phyloP scores from a whole-genome alignment of 2,888 invertebrate genomes.

The Phania funesta region DNA sequence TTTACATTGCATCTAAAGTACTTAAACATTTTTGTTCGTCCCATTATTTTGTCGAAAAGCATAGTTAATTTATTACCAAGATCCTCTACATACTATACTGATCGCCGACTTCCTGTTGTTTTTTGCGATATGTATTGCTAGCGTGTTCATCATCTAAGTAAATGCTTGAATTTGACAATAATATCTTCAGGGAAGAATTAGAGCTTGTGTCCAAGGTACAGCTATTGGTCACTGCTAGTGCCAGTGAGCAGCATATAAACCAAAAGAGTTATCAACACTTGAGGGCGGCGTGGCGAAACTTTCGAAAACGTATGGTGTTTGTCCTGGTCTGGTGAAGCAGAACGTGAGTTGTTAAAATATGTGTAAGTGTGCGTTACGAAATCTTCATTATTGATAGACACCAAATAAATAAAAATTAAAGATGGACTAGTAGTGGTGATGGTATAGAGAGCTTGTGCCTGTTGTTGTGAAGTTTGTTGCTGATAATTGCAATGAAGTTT shows the following conservation, averaged over 20 bases:
- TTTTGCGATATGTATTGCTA: constrained; percentile 71
- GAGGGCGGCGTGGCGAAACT: constrained; percentile 82
- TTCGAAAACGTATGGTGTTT: constrained; percentile 74
- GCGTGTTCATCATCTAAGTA: constrained; percentile 73
- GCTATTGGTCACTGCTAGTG: constrained; percentile 75
- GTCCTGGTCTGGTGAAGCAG: constrained; percentile 81
- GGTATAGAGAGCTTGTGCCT: constrained; percentile 51
- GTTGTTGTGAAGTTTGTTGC: constrained; percentile 9
- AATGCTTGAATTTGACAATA: constrained; percentile 73
- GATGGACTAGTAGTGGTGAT: constrained; percentile 83
- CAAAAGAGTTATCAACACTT: constrained; percentile 82
- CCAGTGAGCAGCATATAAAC: constrained; percentile 74
- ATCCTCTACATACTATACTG: constrained; percentile 83
- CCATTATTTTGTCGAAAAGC: neutral
- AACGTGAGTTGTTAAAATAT: constrained; percentile 80
- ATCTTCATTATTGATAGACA: constrained; percentile 83
- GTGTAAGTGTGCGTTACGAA: constrained; percentile 81
- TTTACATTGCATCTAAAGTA: neutral
- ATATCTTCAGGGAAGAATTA: constrained; percentile 68
- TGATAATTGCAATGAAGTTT: constrained; percentile 1
- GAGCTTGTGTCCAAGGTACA: constrained; percentile 59
- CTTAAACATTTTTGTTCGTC: neutral
- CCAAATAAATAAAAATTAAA: constrained; percentile 86
- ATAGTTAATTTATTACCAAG: constrained; percentile 79
- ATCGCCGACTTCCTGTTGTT: constrained; percentile 71